These are phyloP conservation scores for Drosophila bifasciata DNA, from an alignment of 1,140 invertebrate species.

Conservation along the genomic window DNA sequence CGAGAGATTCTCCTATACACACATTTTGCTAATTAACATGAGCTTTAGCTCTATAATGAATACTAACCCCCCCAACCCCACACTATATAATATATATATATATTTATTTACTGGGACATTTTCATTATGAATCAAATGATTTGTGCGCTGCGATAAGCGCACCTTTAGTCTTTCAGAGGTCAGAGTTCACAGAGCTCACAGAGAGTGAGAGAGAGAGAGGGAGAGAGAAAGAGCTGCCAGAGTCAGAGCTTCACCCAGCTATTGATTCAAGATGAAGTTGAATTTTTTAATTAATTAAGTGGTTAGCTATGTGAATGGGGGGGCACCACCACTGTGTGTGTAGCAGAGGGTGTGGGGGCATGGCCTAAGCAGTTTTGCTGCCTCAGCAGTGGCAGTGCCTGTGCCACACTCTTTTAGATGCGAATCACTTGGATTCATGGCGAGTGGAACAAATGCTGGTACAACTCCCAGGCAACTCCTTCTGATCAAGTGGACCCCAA, in stretches of 20 bases:
- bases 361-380: constrained; percentile 8
- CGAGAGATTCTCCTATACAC: constrained; percentile 22
- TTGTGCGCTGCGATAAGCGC: constrained; percentile 69
- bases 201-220: background rate
- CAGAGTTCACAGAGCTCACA: background rate
- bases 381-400: too few species aligned
- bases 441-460: constrained; percentile 43
- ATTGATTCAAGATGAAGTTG: constrained; percentile 52
- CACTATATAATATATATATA: constrained; percentile 1
- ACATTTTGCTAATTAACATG: constrained; percentile 73
- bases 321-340: background rate
- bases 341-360: background rate
- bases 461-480: constrained; percentile 75
- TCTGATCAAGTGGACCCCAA: constrained; percentile 78
- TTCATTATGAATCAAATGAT: constrained; percentile 69
- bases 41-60: constrained; percentile 28
- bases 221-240: background rate
- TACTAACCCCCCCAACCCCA: background rate
- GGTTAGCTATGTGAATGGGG: constrained; percentile 2
- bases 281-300: constrained; percentile 55
- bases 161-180: constrained; percentile 17
- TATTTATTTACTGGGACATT: constrained; percentile 45
- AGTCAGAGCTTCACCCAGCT: constrained; percentile 40
- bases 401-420: constrained; percentile 22
- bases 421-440: constrained; percentile 8